Base-by-base conservation (phyloP, 2,113 vertebrate species). In the Rafetus swinhoei region DNA sequence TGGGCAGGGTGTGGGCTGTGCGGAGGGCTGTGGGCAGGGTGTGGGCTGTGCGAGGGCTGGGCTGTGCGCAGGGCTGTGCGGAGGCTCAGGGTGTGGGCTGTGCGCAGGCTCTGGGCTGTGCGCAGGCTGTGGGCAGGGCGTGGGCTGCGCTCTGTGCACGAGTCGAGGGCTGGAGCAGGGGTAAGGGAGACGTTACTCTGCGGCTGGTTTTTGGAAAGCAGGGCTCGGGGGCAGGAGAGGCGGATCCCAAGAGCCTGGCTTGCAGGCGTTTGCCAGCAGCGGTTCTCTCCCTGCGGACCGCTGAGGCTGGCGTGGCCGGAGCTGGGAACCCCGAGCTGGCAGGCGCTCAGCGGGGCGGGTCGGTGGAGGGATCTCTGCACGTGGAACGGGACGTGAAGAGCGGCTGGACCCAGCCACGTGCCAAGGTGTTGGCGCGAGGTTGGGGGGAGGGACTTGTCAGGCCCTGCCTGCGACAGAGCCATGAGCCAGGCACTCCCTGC, bases 21-120 rank as follows among this genome's bases (percentile, higher is more conserved):
- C 3, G 65, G 65, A 18, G 32, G 0, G 0, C 52, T n/a, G 57
- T 7, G 65, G 35, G 45, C 39, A 32, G 12, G 11, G 59, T 12
- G 25, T 4, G 25, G 57, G 22, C 25, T 57, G 56, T 24, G 22
- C 4, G 4, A 50, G 32, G 9, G 3, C 45, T 16, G 81, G 54
- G 9, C 0, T 0, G 1, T 59, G 45, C 3, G 2, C 5, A 14
- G 0, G 16, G 39, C 56, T 22, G 56, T 15, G 13, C 32, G 29
- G 1, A n/a, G n/a, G n/a, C n/a, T n/a, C n/a, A 15, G 16, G 62
- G 6, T 29, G 7, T 15, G 14, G 0, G 0, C 74, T 32, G 56
- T 24, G 74, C 45, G 55, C 57, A 59, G 56, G 35, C 3, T 5
- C 3, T 45, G 39, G 39, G 39, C n/a, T n/a, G n/a, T n/a, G 39